phyloP scores from a whole-genome alignment of 2,888 invertebrate genomes.

The Drosophila greeni region DNA sequence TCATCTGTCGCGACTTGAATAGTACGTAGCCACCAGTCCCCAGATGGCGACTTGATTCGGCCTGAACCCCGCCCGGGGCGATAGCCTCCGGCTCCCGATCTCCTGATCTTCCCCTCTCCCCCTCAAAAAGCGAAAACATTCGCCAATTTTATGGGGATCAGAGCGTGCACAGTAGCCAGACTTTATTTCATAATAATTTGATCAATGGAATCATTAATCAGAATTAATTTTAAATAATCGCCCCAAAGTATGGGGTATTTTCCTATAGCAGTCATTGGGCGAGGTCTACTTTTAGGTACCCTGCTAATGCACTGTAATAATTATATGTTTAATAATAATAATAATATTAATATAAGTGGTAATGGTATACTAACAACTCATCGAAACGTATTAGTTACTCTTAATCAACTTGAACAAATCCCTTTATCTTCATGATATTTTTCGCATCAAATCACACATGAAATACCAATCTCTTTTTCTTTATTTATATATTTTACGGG shows the following conservation, averaged over 20 bases:
- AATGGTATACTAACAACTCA: too few relatives aligned
- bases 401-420: neutral
- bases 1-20: conserved; percentile 49
- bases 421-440: neutral
- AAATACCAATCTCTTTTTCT: neutral
- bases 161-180: neutral
- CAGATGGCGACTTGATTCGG: conserved; percentile 32
- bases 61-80: conserved; percentile 21
- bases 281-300: conserved; percentile 9
- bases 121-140: neutral
- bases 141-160: neutral
- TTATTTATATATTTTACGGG: neutral
- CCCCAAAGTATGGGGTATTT: conserved; percentile 4
- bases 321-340: neutral
- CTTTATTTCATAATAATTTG: conserved; percentile 3
- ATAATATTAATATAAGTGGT: neutral
- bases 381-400: too few relatives aligned
- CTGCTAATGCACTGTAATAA: neutral
- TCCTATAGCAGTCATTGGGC: accelerated
- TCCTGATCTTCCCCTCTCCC: conserved; percentile 4
- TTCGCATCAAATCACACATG: neutral
- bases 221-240: neutral
- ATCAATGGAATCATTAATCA: neutral
- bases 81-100: conserved; percentile 27
- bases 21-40: conserved; percentile 9